Evolutionary conservation across 2,113 vertebrate species (phyloP).

Genomic region (Sinocyclocheilus grahami): DNA sequence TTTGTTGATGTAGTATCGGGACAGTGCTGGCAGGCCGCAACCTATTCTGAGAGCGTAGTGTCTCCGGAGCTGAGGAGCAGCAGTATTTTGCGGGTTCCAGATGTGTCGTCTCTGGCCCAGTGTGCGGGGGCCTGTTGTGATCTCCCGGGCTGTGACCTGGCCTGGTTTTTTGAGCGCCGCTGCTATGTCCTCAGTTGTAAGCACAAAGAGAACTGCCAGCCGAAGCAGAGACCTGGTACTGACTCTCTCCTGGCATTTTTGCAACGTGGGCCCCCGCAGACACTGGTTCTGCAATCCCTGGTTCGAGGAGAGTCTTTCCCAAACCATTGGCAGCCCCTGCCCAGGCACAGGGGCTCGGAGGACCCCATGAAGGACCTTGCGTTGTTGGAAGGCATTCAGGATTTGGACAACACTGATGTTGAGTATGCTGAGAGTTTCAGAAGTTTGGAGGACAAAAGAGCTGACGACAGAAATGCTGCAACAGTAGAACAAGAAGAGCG

Average conservation of each 20-base stretch:
- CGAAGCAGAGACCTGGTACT: conserved; percentile 74
- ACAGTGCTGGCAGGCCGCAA: conserved; percentile 83
- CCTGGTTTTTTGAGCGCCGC: conserved; percentile 85
- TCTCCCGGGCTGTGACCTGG: conserved; percentile 81
- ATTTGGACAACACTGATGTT: conserved; percentile 65
- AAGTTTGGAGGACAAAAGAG: conserved; percentile 56
- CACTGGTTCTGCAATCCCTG: conserved; percentile 72
- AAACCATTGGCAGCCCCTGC: conserved; percentile 65
- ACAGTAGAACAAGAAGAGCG: conserved; percentile 55
- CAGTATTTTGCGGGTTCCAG: conserved; percentile 80
- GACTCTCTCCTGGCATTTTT: conserved; percentile 84
- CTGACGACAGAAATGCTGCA: conserved; percentile 61
- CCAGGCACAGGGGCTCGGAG: conserved; percentile 66
- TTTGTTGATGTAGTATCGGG: conserved; percentile 75
- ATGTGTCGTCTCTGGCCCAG: conserved; percentile 71
- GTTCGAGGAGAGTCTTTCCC: conserved; percentile 73
- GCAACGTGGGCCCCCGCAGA: conserved; percentile 72
- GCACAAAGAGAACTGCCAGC: conserved; percentile 77
- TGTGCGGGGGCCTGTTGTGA: conserved; percentile 84
- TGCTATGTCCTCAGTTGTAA: conserved; percentile 89
- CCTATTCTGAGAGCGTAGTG: conserved; percentile 79
- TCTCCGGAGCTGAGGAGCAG: conserved; percentile 79
- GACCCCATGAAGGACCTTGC: conserved; percentile 79
- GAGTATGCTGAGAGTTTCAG: conserved; percentile 77
- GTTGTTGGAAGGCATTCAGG: conserved; percentile 70